These are phyloP conservation scores for Pampus argenteus DNA, from an alignment of 2,797 vertebrate species.

Conservation along the genomic window DNA sequence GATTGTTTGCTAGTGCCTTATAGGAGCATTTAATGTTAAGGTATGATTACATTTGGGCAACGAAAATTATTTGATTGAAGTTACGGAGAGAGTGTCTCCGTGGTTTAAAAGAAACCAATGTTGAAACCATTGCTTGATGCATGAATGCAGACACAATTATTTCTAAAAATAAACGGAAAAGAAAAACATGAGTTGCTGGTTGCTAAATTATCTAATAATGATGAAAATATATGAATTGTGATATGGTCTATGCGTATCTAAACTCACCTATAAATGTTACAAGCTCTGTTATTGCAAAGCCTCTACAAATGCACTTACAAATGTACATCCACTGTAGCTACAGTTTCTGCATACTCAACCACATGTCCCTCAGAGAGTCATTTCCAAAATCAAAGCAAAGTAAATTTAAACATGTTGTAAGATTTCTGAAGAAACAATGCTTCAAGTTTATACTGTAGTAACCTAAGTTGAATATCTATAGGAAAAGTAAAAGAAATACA, in stretches of 20 bases:
- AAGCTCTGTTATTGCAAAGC: not conserved
- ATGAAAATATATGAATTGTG: too few species aligned
- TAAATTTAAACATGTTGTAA: too few species aligned
- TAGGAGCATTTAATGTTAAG: not conserved
- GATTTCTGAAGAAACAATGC: too few species aligned
- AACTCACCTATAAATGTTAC: not conserved
- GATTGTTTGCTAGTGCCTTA: not conserved
- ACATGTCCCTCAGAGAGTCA: not conserved
- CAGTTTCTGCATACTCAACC: not conserved
- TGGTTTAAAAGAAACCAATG: not conserved
- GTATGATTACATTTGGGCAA: not conserved
- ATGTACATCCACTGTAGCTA: not conserved
- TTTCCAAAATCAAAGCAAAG: too few species aligned
- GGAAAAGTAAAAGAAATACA: slow-evolving; percentile 1
- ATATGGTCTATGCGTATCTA: too few species aligned
- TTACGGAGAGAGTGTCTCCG: not conserved
- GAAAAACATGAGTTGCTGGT: too few species aligned
- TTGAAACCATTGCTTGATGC: not conserved
- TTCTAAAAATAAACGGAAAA: too few species aligned
- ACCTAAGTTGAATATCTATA: too few species aligned
- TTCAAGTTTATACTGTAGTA: too few species aligned
- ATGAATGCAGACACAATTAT: not conserved
- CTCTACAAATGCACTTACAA: not conserved
- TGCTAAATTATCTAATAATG: too few species aligned
- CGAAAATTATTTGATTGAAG: not conserved